A percentile compares a stretch with the other conserved stretches of the same genome.
Conservation (phyloP, 2,797 vertebrate species). For the Discoglossus pictus region DNA sequence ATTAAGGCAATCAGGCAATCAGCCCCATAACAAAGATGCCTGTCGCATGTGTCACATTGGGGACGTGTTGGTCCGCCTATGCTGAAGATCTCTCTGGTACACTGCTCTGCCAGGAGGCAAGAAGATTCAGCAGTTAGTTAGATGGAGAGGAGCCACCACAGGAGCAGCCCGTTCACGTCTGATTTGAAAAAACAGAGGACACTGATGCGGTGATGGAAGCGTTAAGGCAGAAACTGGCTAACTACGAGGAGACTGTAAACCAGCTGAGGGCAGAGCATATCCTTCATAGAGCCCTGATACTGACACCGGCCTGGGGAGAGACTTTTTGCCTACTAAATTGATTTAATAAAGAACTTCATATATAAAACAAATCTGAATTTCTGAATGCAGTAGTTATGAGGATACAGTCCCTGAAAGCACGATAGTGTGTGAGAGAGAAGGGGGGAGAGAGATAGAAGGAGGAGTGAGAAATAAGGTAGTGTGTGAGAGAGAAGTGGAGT, state of each 20-base stretch:
- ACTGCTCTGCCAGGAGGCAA: slow-evolving; percentile 41
- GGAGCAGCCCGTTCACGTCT: slow-evolving; percentile 63
- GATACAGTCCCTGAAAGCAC: too few species aligned
- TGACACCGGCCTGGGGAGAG: too few species aligned
- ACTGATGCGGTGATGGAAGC: slow-evolving; percentile 21
- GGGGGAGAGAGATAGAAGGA: too few species aligned
- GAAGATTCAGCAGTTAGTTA: slow-evolving; percentile 88
- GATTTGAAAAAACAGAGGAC: slow-evolving; percentile 66
- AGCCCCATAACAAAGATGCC: slow-evolving; percentile 18
- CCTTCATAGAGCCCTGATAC: slow-evolving; percentile 71
- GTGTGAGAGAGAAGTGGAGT: too few species aligned
- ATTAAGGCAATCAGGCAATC: too few species aligned
- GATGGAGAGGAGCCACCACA: slow-evolving; percentile 63
- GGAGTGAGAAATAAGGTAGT: too few species aligned
- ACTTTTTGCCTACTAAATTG: too few species aligned
- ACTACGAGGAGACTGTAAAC: slow-evolving; percentile 75
- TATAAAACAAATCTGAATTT: too few species aligned
- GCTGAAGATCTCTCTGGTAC: slow-evolving; percentile 19
- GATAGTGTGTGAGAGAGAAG: too few species aligned
- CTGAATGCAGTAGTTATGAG: too few species aligned
- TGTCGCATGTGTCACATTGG: background rate
- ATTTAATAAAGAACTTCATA: too few species aligned
- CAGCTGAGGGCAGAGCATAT: slow-evolving; percentile 91
- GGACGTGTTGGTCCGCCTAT: background rate
- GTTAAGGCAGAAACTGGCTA: slow-evolving; percentile 71